phyloP scores from a whole-genome alignment of 2,888 invertebrate species.

The Megaustenia siamemsis region DNA sequence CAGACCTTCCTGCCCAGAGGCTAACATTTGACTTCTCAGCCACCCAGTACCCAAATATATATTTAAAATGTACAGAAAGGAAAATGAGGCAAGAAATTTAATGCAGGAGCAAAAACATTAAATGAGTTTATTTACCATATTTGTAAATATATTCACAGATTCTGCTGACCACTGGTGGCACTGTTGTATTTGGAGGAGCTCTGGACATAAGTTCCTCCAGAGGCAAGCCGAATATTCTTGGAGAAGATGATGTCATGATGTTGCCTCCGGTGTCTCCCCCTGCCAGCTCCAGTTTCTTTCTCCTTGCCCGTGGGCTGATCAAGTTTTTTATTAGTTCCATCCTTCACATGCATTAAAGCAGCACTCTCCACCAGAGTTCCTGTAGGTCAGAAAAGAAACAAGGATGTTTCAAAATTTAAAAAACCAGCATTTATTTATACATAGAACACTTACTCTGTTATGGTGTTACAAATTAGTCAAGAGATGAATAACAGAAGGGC shows the following conservation, averaged over 20 bases:
- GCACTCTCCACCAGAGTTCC: background rate
- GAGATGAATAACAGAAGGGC: no score
- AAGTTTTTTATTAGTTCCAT: conserved; percentile 58
- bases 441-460: no score
- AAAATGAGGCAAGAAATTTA: background rate
- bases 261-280: conserved; percentile 29
- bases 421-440: no score
- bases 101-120: no score
- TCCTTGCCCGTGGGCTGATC: conserved; percentile 67
- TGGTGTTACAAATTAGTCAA: no score
- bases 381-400: background rate
- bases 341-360: background rate
- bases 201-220: conserved; percentile 68
- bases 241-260: conserved; percentile 45
- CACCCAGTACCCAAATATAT: no score
- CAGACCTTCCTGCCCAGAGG: no score
- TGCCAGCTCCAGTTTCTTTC: conserved; percentile 60
- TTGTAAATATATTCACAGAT: conserved; percentile 72
- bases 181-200: conserved; percentile 61
- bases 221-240: conserved; percentile 70
- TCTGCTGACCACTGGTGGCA: conserved; percentile 70
- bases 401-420: no score
- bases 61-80: no score
- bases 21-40: no score
- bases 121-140: conserved; percentile 66